Percentiles rank a stretch among this genome's conserved stretches.
These are phyloP conservation scores for Calephelis nemesis DNA, from an alignment of 1,140 invertebrate genomes.

Conservation along the genomic window DNA sequence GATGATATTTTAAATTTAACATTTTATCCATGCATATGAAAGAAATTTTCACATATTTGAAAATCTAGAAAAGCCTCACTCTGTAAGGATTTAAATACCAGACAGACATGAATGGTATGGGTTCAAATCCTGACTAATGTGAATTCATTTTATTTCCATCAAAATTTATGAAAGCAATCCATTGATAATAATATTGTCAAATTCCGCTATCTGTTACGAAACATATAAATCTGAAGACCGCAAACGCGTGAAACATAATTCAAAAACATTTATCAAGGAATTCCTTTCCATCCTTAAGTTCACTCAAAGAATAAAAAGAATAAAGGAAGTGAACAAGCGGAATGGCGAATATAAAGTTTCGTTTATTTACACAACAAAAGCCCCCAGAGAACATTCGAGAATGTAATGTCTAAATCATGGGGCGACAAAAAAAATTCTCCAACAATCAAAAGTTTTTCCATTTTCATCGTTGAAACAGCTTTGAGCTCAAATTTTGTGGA, in stretches of 20 bases:
- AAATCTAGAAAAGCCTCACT: no score
- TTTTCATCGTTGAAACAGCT: constrained; percentile 22
- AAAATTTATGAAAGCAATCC: no score
- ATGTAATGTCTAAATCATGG: constrained; percentile 26
- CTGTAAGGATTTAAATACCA: no score
- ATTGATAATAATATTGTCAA: not conserved
- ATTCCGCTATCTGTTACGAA: not conserved
- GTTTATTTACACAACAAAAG: constrained; percentile 26
- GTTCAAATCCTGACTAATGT: no score
- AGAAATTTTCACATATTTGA: no score
- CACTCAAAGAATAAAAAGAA: constrained; percentile 19
- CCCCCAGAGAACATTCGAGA: constrained; percentile 22
- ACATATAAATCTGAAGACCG: not conserved
- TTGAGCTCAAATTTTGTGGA: not conserved
- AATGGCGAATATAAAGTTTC: constrained; percentile 18
- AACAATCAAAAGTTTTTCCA: constrained; percentile 28
- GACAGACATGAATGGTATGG: no score
- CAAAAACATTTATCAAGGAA: constrained; percentile 14
- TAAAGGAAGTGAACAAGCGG: constrained; percentile 12
- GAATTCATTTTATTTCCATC: no score
- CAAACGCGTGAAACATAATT: constrained; percentile 9
- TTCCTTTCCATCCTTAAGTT: constrained; percentile 6
- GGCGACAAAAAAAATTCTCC: constrained; percentile 23
- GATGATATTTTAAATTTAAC: no score
- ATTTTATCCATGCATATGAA: no score